Conservation (phyloP, 2,113 vertebrate genomes). For the Eulemur macaco region DNA sequence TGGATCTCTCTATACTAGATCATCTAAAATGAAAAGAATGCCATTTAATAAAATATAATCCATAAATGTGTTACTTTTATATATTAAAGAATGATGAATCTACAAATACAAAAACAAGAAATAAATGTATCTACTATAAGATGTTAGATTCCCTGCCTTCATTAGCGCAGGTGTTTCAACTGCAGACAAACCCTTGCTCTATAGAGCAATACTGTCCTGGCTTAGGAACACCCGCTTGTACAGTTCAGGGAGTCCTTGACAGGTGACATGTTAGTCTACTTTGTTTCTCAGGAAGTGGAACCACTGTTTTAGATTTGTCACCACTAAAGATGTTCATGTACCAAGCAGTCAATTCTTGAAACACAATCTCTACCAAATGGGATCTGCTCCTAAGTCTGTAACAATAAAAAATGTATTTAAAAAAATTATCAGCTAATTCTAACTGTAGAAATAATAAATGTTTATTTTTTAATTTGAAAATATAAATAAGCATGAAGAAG, state of each 20-base stretch:
- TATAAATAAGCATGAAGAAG: background rate
- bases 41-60: background rate
- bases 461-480: background rate
- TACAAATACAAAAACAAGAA: background rate
- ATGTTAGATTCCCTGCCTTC: background rate
- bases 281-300: background rate
- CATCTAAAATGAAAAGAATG: background rate
- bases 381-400: background rate
- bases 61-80: background rate
- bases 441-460: background rate
- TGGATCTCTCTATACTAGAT: background rate
- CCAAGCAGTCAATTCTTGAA: background rate
- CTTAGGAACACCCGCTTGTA: background rate
- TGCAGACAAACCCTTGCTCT: background rate
- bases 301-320: background rate
- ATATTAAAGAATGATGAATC: background rate
- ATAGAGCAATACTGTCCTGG: background rate
- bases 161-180: background rate
- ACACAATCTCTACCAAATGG: background rate
- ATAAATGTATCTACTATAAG: background rate
- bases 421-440: background rate
- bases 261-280: background rate
- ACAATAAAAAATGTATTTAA: background rate
- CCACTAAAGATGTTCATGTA: background rate
- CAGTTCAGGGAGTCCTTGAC: background rate